Base-by-base conservation (phyloP, 2,888 invertebrate species). In the Volucella zonaria region DNA sequence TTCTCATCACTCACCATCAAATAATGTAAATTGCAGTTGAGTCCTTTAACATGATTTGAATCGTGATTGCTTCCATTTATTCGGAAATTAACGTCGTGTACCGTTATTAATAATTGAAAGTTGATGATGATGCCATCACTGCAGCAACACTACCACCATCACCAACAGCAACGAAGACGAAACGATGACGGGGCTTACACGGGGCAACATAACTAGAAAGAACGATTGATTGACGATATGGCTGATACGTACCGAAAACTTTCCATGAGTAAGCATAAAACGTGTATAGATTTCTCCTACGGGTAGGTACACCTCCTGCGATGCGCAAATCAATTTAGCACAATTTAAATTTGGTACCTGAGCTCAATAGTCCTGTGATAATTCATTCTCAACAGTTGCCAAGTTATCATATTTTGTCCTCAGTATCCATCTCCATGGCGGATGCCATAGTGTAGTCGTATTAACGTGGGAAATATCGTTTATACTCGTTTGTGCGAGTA, bases 351-450 rank as follows among this genome's bases (percentile, higher is more conserved):
- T 66, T 70, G 74, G 79, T 79, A 79, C 78, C 74, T 83, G 79
- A 18, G 64, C 74, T 66, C 70, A 83, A 83, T 83, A 78, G 70
- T 15, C 66, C 68, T 70, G 68, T 54, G 67, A 83, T 79, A 83
- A 79, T 75, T 83, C 79, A 83, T 83, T 75, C 75, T 83, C 79
- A 59, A 78, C 64, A 59, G 74, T 82, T 79, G 82, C 82, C 74
- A 82, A 83, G 74, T 70, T 83, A 58, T 23, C 18, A 23, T 23
- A 23, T 78, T 79, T 79, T 66, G 70, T 70, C 74, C 70, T 62
- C 77, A 38, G 52, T 61, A 68, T 75, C 74, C 64, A 23, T 64
- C 47, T 38, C 49, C 52, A 52, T 74, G 64, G 59, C 3, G n/a
- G 67, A 45, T 59, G 59, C 43, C 38, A 45, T 59, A 45, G 47